Base-by-base conservation (phyloP, 1,140 invertebrate species). In the Zaprionus camerounensis region DNA sequence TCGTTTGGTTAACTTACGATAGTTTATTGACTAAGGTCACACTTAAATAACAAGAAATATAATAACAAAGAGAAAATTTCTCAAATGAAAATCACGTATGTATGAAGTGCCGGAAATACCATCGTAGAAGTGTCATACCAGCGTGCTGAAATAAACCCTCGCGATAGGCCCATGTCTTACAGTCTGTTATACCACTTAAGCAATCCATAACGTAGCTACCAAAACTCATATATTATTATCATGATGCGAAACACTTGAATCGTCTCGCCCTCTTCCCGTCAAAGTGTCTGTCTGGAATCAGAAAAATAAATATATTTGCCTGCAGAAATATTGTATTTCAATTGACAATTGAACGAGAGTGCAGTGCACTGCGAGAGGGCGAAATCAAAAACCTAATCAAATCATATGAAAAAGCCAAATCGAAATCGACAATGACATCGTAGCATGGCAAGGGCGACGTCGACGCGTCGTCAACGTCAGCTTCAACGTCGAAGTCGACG, bases 341-440 rank as follows among this genome's bases (percentile, higher is more conserved):
- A 85, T 85, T 81, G 82, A 71, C 71, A 85, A 85, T 85, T 79
- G 82, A 78, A 74, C n/a, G 41, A 46, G 41, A 38, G 20, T 46
- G 41, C 69, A 80, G 67, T 85, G 82, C 82, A 84, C 49, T 51
- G 46, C 20, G 46, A 13, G 46, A 56, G 77, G 69, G 55, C 69
- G 53, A 85, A 85, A 81, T 72, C 70, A 69, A 78, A 85, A 78
- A 85, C 77, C 75, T 85, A 85, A 85, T 85, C 81, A 84, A 85
- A 85, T 85, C 82, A 85, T 81, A 85, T 85, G 67, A 85, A 78
- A 84, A 84, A 63, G 74, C 74, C 53, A 81, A 80, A 78, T 65
- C 78, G 65, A 69, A 71, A 78, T 57, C 53, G 53, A 57, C 69
- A 44, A 49, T 66, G 44, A 82, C 46, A 66, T 61, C 59, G 71